These are phyloP conservation scores for Elysia chlorotica DNA, from an alignment of 1,140 invertebrate species.

Conservation along the genomic window DNA sequence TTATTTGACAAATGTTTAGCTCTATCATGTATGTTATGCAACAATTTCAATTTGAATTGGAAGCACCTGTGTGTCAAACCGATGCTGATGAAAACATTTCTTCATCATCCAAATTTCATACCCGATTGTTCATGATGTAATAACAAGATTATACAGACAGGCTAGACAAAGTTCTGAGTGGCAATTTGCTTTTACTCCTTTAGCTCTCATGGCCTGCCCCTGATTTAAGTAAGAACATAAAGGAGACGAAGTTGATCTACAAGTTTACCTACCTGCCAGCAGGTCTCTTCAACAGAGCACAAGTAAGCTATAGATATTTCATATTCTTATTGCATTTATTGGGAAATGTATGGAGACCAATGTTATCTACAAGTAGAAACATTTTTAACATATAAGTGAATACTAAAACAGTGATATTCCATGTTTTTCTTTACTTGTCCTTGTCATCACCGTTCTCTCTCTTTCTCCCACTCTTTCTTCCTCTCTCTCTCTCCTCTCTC, in stretches of 20 bases:
- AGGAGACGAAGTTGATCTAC: conserved; percentile 55
- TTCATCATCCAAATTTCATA: too few relatives aligned
- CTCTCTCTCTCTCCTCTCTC: neutral
- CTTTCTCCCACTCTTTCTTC: neutral
- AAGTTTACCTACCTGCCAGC: conserved; percentile 57
- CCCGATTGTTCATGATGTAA: too few relatives aligned
- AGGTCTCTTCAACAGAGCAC: conserved; percentile 60
- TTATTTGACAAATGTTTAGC: too few relatives aligned
- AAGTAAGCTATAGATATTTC: conserved; percentile 39
- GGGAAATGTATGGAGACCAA: neutral
- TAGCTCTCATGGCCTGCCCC: conserved; percentile 39
- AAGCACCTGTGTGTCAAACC: too few relatives aligned
- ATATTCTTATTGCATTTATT: neutral
- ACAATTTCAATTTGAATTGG: too few relatives aligned
- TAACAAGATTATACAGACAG: too few relatives aligned
- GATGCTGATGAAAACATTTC: too few relatives aligned
- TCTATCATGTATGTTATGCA: too few relatives aligned
- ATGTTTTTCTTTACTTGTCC: neutral
- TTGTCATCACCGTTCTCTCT: neutral
- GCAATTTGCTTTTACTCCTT: too few relatives aligned
- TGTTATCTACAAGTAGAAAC: neutral
- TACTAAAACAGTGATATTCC: too few relatives aligned
- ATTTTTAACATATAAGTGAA: neutral
- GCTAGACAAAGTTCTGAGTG: too few relatives aligned
- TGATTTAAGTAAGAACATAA: conserved; percentile 27